Evolutionary conservation across 2,113 vertebrate genomes (phyloP).

Genomic region (Amphilophus citrinellus): DNA sequence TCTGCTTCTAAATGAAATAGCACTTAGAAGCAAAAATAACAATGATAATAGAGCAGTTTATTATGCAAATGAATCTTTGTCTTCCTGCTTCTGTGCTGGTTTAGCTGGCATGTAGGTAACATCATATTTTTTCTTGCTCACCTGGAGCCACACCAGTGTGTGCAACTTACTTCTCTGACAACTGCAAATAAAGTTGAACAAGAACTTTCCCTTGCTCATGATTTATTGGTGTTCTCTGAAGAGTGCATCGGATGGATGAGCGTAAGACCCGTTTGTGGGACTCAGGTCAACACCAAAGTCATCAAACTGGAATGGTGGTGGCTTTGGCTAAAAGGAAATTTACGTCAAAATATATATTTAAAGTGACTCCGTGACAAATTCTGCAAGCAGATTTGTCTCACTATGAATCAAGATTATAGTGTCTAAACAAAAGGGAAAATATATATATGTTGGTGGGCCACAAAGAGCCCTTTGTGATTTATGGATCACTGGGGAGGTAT

Average conservation of each 20-base stretch:
- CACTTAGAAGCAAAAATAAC: not conserved
- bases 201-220: not conserved
- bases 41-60: not conserved
- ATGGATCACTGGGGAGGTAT: constrained; percentile 71
- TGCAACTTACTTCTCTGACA: not conserved
- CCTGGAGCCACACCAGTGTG: not conserved
- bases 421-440: constrained; percentile 61
- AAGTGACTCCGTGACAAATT: constrained; percentile 57
- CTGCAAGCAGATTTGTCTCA: constrained; percentile 53
- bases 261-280: not conserved
- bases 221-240: not conserved
- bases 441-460: constrained; percentile 45
- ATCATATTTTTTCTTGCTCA: not conserved
- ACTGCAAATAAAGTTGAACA: not conserved
- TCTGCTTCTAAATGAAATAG: not conserved
- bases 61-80: not conserved
- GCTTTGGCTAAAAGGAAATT: constrained; percentile 42
- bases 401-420: constrained; percentile 68
- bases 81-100: too few relatives aligned
- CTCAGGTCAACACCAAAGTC: constrained; percentile 28
- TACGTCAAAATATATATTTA: constrained; percentile 42
- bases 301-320: constrained; percentile 11
- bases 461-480: constrained; percentile 73
- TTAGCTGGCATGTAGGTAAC: not conserved
- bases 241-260: not conserved